Percentiles rank a stretch among this genome's conserved stretches.
phyloP scores from a whole-genome alignment of 2,888 invertebrate genomes.

The Clivina fossor region DNA sequence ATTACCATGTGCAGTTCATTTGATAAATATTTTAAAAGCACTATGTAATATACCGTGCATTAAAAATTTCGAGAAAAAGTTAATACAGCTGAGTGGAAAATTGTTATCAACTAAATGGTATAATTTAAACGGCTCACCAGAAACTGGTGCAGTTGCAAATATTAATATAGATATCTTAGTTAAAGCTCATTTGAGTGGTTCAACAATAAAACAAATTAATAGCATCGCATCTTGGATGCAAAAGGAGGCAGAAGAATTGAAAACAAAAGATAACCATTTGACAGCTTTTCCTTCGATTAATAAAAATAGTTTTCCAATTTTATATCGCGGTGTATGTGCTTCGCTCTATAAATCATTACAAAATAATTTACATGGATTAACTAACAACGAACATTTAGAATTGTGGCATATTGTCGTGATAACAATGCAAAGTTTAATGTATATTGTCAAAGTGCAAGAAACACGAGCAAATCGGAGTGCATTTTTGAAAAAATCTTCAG shows the following conservation, averaged over 20 bases:
- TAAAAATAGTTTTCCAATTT: constrained; percentile 66
- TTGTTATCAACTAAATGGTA: constrained; percentile 72
- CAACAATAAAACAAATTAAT: constrained; percentile 61
- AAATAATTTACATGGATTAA: constrained; percentile 55
- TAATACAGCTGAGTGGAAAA: constrained; percentile 56
- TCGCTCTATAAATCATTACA: constrained; percentile 61
- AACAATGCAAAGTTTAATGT: constrained; percentile 65
- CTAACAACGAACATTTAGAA: constrained; percentile 62
- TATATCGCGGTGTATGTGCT: constrained; percentile 67
- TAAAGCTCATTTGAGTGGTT: constrained; percentile 64
- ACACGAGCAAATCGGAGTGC: constrained; percentile 63
- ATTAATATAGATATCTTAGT: constrained; percentile 61
- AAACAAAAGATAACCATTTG: constrained; percentile 61
- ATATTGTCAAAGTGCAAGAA: constrained; percentile 65
- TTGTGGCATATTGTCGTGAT: constrained; percentile 67
- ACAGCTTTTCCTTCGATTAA: constrained; percentile 65
- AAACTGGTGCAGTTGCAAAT: constrained; percentile 60
- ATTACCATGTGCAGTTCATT: constrained; percentile 58
- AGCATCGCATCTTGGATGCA: constrained; percentile 58
- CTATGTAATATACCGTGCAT: constrained; percentile 55
- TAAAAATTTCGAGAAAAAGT: constrained; percentile 51
- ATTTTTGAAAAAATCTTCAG: constrained; percentile 67
- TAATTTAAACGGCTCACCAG: constrained; percentile 61
- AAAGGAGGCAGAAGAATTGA: constrained; percentile 60
- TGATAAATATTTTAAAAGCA: constrained; percentile 58